These are phyloP conservation scores for Drosophila affinis DNA, from an alignment of 2,888 invertebrate genomes.

Conservation along the genomic window DNA sequence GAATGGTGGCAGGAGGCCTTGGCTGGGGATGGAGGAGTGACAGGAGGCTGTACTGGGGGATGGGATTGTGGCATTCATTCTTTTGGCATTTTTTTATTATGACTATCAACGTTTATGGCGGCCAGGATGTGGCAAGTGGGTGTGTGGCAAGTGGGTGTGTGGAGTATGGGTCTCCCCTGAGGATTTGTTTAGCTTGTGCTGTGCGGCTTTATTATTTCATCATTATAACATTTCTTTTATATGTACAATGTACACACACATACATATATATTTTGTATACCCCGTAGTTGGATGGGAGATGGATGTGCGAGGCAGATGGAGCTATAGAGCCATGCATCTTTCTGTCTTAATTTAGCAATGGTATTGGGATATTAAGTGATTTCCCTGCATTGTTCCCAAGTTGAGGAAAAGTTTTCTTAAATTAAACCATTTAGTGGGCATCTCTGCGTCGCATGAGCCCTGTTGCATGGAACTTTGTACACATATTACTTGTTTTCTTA, in stretches of 20 bases:
- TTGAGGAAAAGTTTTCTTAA: no score
- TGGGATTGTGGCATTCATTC: slow-evolving; percentile 9
- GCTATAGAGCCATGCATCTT: no score
- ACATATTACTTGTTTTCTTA: no score
- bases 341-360: no score
- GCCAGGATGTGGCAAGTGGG: slow-evolving; percentile 30
- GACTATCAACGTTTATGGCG: slow-evolving; percentile 72
- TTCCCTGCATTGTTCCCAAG: no score
- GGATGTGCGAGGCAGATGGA: not conserved
- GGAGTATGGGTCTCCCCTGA: slow-evolving; percentile 21
- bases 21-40: not conserved
- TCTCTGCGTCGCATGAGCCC: no score
- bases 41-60: not conserved
- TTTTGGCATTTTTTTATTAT: slow-evolving; percentile 53
- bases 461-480: no score
- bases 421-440: no score
- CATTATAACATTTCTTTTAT: slow-evolving; percentile 66
- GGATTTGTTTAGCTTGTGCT: slow-evolving; percentile 36
- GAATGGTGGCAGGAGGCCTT: no score
- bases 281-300: not conserved
- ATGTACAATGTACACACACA: not conserved
- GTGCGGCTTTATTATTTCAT: slow-evolving; percentile 75
- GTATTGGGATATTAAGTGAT: no score
- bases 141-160: no score
- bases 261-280: not conserved